Conservation (phyloP, 1,140 invertebrate species). For the Tetramorium simillimum region DNA sequence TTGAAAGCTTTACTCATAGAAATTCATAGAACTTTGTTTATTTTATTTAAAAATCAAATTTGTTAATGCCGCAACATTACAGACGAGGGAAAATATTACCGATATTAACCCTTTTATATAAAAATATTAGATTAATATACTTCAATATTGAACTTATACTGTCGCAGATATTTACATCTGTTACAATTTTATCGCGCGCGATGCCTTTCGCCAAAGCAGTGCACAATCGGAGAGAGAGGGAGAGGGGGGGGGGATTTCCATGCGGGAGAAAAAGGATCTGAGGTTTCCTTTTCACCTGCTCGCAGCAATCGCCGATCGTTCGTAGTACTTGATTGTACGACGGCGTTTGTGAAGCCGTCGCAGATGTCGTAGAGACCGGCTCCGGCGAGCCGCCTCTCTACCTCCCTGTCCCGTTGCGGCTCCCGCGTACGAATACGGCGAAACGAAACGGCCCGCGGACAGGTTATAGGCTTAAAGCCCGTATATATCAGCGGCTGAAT, state of each 20-base stretch:
- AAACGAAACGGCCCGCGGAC: constrained; percentile 54
- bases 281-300: constrained; percentile 18
- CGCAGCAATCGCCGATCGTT: constrained; percentile 6
- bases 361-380: constrained; percentile 38
- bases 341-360: constrained; percentile 12
- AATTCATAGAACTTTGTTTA: not conserved
- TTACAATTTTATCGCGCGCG: not conserved
- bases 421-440: not conserved
- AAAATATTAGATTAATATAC: too few relatives aligned
- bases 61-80: not conserved
- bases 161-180: not conserved
- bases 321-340: not conserved
- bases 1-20: not conserved
- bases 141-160: not conserved
- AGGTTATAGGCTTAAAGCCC: constrained; percentile 45
- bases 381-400: not conserved
- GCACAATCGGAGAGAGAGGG: not conserved
- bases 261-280: constrained; percentile 7
- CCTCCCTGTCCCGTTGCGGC: not conserved
- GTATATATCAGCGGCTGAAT: constrained; percentile 38
- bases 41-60: not conserved
- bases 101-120: not conserved
- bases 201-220: not conserved
- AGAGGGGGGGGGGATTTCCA: not conserved
- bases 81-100: not conserved